Evolutionary conservation across 2,113 vertebrate species (phyloP).

Genomic region (Lepus europaeus): DNA sequence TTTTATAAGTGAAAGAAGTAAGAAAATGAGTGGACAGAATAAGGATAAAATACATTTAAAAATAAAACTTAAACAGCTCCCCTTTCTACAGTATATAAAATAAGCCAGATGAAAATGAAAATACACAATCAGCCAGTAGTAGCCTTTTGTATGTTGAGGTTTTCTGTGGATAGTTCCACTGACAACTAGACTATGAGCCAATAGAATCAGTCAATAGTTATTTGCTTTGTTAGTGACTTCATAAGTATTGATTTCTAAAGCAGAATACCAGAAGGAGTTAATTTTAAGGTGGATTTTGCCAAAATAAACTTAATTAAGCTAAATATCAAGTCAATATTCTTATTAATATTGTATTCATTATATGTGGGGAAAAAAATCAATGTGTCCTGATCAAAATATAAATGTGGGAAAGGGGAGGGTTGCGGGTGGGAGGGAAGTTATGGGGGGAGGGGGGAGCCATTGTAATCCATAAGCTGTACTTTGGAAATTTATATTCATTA

Average conservation of each 20-base stretch:
- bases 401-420: background rate
- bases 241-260: background rate
- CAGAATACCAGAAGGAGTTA: background rate
- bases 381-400: background rate
- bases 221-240: background rate
- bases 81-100: slow-evolving; percentile 21
- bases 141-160: background rate
- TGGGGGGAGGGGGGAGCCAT: too few relatives aligned
- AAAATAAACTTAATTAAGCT: slow-evolving; percentile 44
- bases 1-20: slow-evolving; percentile 30
- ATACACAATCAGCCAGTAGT: background rate
- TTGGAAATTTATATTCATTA: too few relatives aligned
- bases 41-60: slow-evolving; percentile 48
- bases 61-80: slow-evolving; percentile 12
- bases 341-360: slow-evolving; percentile 33
- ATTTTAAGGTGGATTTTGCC: background rate
- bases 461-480: too few relatives aligned
- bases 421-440: too few relatives aligned
- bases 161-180: slow-evolving; percentile 17
- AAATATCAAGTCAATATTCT: slow-evolving; percentile 38
- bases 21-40: background rate
- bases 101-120: slow-evolving; percentile 22
- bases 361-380: slow-evolving; percentile 1
- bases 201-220: background rate
- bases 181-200: background rate